Evolutionary conservation across 2,113 vertebrate species (phyloP), one percentile per base, ranked within the genome.

Genomic region (Anolis carolinensis): DNA sequence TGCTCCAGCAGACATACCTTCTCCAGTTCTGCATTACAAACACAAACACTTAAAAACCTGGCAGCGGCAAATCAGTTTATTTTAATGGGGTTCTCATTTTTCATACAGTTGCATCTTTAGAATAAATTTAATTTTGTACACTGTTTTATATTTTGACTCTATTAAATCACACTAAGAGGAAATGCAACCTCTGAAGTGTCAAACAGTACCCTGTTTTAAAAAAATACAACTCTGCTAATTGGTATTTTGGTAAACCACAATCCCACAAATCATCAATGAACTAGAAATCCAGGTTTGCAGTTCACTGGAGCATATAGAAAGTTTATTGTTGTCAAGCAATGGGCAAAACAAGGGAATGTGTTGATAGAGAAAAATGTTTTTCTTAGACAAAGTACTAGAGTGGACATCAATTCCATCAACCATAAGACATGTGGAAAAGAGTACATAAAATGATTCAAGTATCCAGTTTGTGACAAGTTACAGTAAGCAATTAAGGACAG

Each of bases 191-290:
- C 87, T 21, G 73, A 70, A 2, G 34, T 86, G 89, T 89, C 77
- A 87, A 55, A 7, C 67, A 72, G 48, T n/a, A 77, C 85, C 34
- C 68, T 68, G 90, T 32, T 86, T 34, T 74, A 89, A 82, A 81
- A n/a, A 59, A 87, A 32, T 39, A 73, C 67, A 52, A 74, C 10
- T 73, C 85, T 81, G 67, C 48, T 85, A 86, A 87, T 3, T 27
- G 73, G 80, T 55, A 67, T 90, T 90, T 78, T 78, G 59, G 65
- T 84, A 90, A 89, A 89, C 65, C 81, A 87, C 81, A 72, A n/a
- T 82, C 50, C 76, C 86, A 81, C 36, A 83, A 74, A 89, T 81
- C 65, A 25, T 85, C 63, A 83, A 0, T 81, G 82, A 84, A 81
- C 63, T 89, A 71, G 74, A 89, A 89, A 90, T 81, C 2, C 32